Base-by-base conservation (phyloP, 2,113 vertebrate genomes). In the Dipodomys stephensi region DNA sequence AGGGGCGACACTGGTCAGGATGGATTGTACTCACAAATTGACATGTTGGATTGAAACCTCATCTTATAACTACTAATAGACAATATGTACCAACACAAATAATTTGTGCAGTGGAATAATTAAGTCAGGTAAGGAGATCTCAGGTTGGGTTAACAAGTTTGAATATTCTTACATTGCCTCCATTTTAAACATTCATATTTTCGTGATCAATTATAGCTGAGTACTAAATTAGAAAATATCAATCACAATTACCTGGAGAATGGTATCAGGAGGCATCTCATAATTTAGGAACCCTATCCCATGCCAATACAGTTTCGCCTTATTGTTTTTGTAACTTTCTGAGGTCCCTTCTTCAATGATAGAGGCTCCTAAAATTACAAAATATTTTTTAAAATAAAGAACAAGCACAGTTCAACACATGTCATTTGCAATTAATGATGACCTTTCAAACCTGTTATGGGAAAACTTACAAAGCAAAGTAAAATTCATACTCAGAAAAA, bases 231-330 rank as follows among this genome's bases (percentile, higher is more conserved):
- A 53, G 9, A 32, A 3, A 71, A 25, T 30, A 8, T 27, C 71
- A 1, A 19, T 77, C n/a, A 46, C 32, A 76, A 27, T 78, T 94
- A 98, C 97, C 97, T 98, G 95, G 25, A 98, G 96, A 71, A 98
- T 97, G 32, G 91, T 64, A 4, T 97, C 95, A 19, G 97, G 97
- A 16, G 97, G 95, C 92, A 86, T 97, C 79, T 97, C 97, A 53
- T 96, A 93, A 23, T 89, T 96, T 22, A 97, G 62, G 85, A 98
- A 93, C 3, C 91, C 72, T 35, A 98, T 94, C 20, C 97, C 95
- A 22, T 85, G 93, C 97, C 97, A 98, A 60, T 72, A 95, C 1
- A 97, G 90, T 53, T 96, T 97, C 65, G 96, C 95, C 49, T 94
- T 96, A 39, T 82, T 74, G 72, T 95, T 97, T 93, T 30, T 96